These are phyloP conservation scores for Leptinotarsa rubiginosa DNA, from an alignment of 2,888 invertebrate species.

Conservation along the genomic window DNA sequence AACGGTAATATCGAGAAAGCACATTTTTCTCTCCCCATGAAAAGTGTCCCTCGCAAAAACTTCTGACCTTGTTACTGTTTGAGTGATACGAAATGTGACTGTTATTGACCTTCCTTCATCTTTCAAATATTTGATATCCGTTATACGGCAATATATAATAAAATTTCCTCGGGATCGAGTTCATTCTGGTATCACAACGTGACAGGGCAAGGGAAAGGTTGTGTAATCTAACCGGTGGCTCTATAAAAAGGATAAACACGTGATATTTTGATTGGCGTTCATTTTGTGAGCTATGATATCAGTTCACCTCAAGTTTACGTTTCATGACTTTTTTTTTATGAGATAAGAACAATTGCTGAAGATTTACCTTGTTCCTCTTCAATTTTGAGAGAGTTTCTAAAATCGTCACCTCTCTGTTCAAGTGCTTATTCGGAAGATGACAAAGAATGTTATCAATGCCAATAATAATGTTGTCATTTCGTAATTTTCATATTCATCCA, in stretches of 20 bases:
- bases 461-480: too few relatives aligned
- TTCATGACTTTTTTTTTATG: too few relatives aligned
- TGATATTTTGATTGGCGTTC: conserved; percentile 33
- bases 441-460: too few relatives aligned
- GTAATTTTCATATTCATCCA: too few relatives aligned
- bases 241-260: conserved; percentile 34
- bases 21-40: not conserved
- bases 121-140: conserved; percentile 38
- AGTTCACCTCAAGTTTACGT: too few relatives aligned
- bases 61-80: conserved; percentile 4
- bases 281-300: conserved; percentile 19
- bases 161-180: conserved; percentile 35
- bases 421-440: too few relatives aligned
- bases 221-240: conserved; percentile 32
- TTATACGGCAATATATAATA: conserved; percentile 39
- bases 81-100: conserved; percentile 30
- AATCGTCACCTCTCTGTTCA: too few relatives aligned
- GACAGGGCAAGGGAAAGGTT: conserved; percentile 31
- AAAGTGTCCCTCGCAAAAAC: not conserved
- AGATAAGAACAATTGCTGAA: too few relatives aligned
- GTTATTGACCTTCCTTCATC: conserved; percentile 35
- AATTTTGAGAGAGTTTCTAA: too few relatives aligned
- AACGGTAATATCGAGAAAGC: not conserved
- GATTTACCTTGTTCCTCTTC: too few relatives aligned
- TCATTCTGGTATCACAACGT: conserved; percentile 17